Evolutionary conservation across 2,888 invertebrate genomes (phyloP), one percentile per base, ranked within the genome.

Genomic region (Uloborus plumipes): DNA sequence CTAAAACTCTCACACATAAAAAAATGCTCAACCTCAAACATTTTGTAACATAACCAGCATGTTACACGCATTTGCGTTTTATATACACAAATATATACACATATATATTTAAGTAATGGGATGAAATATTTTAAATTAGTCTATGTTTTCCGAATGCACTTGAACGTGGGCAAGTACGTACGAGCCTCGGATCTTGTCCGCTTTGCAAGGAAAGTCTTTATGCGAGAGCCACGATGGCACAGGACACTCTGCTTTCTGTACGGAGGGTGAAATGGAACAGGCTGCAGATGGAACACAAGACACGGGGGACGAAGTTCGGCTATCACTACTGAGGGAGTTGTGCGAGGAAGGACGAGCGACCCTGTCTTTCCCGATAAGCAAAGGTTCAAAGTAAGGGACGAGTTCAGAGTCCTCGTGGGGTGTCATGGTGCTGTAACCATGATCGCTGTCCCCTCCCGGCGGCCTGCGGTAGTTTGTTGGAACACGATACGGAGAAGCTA

Each of bases 391-490:
- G 70, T 86, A 86, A 22, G 86, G 85, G 14, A 81, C 70, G 11
- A 86, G 78, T 67, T 95, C 95, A 0, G 94, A 94, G 88, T 95
- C 95, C 87, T 96, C 95, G 87, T 95, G 95, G 1, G 95, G 95
- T 0, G 95, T 96, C 96, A 96, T 96, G 0, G 96, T 96, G 3
- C 95, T 96, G 89, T 97, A 97, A 1, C 97, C 97, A 88, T 97
- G 96, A 90, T 97, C 97, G n/a, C 95, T 96, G 86, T 94, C 94
- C 62, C 93, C 93, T 0, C 94, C 93, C 64, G 93, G 92, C 6
- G 89, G 90, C 49, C 95, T 91, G 58, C 94, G 91, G 88, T 95
- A 95, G 74, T 93, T 93, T 0, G 94, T 94, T 62, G 94, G 93
- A 84, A 96, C 94, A 84, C 95, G 93, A 88, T 97, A 97, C 0